Percentiles rank a stretch among this genome's conserved stretches.
These are phyloP conservation scores for Ichneumon xanthorius DNA, from an alignment of 2,888 invertebrate genomes.

Conservation along the genomic window DNA sequence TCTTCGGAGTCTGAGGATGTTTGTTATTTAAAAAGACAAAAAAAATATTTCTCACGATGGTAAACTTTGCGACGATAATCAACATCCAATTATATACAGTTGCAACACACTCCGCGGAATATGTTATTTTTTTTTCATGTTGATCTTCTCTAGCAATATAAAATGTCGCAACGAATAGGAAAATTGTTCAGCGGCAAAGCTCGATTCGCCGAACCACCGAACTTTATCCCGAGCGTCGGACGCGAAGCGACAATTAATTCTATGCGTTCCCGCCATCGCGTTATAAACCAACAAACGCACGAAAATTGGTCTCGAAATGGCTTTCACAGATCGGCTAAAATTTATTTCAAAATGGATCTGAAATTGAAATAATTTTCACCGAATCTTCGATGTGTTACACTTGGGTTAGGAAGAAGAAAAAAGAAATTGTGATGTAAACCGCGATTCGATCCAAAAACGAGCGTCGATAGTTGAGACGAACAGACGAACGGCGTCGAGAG, in stretches of 20 bases:
- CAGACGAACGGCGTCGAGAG: not conserved
- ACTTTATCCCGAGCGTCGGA: not conserved
- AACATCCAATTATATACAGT: slow-evolving; percentile 55
- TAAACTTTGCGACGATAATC: not conserved
- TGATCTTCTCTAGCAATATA: slow-evolving; percentile 32
- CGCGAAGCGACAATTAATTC: slow-evolving; percentile 5
- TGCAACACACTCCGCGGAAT: slow-evolving; percentile 34
- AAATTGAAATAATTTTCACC: slow-evolving; percentile 84
- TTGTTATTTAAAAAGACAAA: not conserved
- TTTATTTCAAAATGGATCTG: slow-evolving; percentile 84
- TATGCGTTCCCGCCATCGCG: not conserved
- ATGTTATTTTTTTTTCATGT: slow-evolving; percentile 14
- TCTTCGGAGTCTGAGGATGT: not conserved
- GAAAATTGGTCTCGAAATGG: slow-evolving; percentile 18
- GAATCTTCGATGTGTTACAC: slow-evolving; percentile 44
- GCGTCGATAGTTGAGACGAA: not conserved
- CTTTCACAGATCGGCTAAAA: slow-evolving; percentile 79
- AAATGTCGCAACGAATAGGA: not conserved
- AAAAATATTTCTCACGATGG: not conserved
- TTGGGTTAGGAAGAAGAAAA: not conserved
- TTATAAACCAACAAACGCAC: slow-evolving; percentile 1
- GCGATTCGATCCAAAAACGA: not conserved
- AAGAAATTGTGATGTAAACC: not conserved
- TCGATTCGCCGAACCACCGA: slow-evolving; percentile 20
- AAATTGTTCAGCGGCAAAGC: not conserved